These are phyloP conservation scores for Chaetodon trifasciatus DNA, from an alignment of 2,797 vertebrate species.

Conservation along the genomic window DNA sequence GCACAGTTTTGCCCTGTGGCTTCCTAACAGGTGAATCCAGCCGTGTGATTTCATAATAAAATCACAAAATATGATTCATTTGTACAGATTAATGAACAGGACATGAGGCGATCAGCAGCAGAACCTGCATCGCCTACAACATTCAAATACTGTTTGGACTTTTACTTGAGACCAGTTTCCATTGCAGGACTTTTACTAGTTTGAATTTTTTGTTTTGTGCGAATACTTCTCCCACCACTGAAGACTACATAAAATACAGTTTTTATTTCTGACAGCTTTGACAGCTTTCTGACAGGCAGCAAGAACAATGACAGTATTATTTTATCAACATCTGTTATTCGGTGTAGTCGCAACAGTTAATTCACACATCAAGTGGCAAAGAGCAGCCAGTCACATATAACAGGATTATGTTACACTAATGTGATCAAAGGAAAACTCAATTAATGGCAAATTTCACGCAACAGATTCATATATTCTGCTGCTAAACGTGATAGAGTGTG, in stretches of 20 bases:
- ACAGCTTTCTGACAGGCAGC: neutral
- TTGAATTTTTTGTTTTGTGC: neutral
- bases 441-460: too few relatives aligned
- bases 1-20: too few relatives aligned
- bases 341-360: neutral
- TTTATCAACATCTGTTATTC: neutral
- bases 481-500: neutral
- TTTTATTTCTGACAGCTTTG: neutral
- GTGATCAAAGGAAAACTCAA: neutral
- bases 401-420: neutral
- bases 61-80: too few relatives aligned
- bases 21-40: too few relatives aligned
- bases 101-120: too few relatives aligned
- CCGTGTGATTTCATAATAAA: too few relatives aligned
- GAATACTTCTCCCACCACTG: neutral
- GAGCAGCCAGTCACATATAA: neutral
- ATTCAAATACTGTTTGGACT: too few relatives aligned
- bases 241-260: neutral
- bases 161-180: too few relatives aligned
- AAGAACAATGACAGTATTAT: neutral
- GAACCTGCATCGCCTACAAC: too few relatives aligned
- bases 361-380: neutral
- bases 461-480: neutral
- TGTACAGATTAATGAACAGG: too few relatives aligned
- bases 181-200: neutral